These are phyloP conservation scores for Calameuta filiformis DNA, from an alignment of 2,888 invertebrate genomes.

Conservation along the genomic window DNA sequence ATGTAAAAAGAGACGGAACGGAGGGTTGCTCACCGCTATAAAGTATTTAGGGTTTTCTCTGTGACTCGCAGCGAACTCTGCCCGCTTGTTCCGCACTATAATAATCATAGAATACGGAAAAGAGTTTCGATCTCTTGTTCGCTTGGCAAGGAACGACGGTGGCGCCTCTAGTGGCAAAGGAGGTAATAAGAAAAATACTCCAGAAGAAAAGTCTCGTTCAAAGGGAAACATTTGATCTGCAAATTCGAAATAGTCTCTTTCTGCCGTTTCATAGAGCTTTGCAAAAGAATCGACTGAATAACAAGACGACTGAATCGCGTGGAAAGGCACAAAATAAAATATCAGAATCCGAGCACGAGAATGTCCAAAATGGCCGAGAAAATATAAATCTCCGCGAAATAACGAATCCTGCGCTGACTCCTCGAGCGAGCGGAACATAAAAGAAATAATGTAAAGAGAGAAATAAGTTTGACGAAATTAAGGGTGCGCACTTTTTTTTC, in stretches of 20 bases:
- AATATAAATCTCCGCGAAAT: neutral
- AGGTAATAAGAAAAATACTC: neutral
- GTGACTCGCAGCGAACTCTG: neutral
- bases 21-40: neutral
- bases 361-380: neutral
- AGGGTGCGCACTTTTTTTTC: neutral
- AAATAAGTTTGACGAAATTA: neutral
- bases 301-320: neutral
- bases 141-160: neutral
- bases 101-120: conserved; percentile 20
- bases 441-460: neutral
- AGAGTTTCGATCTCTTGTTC: conserved; percentile 14
- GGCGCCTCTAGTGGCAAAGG: neutral
- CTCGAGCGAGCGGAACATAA: neutral
- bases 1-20: neutral
- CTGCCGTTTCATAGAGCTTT: neutral
- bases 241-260: neutral
- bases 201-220: neutral
- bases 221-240: neutral
- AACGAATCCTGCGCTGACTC: neutral
- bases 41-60: conserved; percentile 14
- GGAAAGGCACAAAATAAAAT: neutral
- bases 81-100: conserved; percentile 11
- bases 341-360: neutral
- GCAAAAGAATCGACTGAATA: neutral